These are phyloP conservation scores for Decapterus maruadsi DNA, from an alignment of 2,797 vertebrate genomes.

Conservation along the genomic window DNA sequence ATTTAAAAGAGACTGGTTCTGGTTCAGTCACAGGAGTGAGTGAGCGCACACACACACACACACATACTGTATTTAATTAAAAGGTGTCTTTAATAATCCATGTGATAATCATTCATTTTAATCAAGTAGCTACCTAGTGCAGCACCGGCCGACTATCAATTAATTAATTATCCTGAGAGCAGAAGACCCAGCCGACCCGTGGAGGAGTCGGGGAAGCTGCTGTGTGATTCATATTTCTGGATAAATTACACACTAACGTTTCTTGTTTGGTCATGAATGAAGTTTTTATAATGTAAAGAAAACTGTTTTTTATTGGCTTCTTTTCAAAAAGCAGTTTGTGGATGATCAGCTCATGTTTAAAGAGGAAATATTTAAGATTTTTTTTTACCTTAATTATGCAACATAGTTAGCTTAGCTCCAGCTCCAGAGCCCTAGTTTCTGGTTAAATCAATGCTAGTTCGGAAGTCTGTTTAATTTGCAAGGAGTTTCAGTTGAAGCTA, in stretches of 20 bases:
- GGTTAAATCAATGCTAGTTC: too few species aligned
- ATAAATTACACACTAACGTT: background rate
- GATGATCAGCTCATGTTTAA: background rate
- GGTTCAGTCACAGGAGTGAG: background rate
- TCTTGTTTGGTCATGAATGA: background rate
- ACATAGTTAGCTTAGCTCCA: too few species aligned
- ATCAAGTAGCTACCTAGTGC: background rate
- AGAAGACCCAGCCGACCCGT: too few species aligned
- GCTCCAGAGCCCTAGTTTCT: too few species aligned
- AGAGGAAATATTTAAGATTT: too few species aligned
- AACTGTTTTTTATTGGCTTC: background rate
- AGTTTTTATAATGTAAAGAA: background rate
- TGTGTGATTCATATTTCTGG: slow-evolving; percentile 2
- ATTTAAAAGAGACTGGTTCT: background rate
- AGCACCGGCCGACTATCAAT: background rate
- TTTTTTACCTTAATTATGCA: too few species aligned
- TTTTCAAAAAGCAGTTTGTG: background rate
- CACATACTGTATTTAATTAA: background rate
- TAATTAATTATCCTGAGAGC: background rate
- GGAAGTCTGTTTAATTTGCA: too few species aligned
- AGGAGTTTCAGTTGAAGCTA: too few species aligned
- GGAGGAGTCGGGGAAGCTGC: background rate
- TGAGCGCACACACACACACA: too few species aligned
- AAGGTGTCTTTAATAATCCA: background rate
- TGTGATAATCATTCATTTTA: slow-evolving; percentile 10